Conservation (phyloP, 2,888 invertebrate species). For the Drosophila cracens region DNA sequence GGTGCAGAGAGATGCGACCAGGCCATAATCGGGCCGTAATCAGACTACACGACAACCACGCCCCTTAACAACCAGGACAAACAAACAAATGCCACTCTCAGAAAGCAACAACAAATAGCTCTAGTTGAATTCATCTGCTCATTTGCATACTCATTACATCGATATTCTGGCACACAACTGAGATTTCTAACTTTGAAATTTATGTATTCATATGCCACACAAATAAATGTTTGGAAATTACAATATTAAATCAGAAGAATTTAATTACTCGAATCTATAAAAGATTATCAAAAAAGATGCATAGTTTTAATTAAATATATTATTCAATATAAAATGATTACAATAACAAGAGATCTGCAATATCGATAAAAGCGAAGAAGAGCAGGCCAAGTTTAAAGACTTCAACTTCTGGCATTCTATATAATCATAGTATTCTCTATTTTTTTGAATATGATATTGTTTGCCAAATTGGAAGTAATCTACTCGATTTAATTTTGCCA, state of each 20-base stretch:
- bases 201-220: not conserved
- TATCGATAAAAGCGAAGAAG: not conserved
- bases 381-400: not conserved
- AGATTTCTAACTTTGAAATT: not conserved
- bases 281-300: not conserved
- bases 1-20: slow-evolving; percentile 5
- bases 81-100: not conserved
- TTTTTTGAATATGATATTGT: not conserved
- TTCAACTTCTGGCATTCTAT: not conserved
- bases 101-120: slow-evolving; percentile 1
- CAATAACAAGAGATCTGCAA: not conserved
- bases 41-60: slow-evolving; percentile 5
- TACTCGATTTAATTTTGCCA: not conserved
- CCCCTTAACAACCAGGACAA: not conserved
- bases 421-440: not conserved
- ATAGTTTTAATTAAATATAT: not conserved
- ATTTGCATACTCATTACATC: slow-evolving; percentile 12
- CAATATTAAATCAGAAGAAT: not conserved
- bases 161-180: not conserved
- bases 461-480: slow-evolving; percentile 10
- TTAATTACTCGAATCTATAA: not conserved
- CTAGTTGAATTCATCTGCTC: slow-evolving; percentile 4
- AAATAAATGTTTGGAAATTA: not conserved
- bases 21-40: slow-evolving; percentile 14
- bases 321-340: not conserved